These are phyloP conservation scores for Graphium colonna DNA, from an alignment of 2,888 invertebrate genomes.

Conservation along the genomic window DNA sequence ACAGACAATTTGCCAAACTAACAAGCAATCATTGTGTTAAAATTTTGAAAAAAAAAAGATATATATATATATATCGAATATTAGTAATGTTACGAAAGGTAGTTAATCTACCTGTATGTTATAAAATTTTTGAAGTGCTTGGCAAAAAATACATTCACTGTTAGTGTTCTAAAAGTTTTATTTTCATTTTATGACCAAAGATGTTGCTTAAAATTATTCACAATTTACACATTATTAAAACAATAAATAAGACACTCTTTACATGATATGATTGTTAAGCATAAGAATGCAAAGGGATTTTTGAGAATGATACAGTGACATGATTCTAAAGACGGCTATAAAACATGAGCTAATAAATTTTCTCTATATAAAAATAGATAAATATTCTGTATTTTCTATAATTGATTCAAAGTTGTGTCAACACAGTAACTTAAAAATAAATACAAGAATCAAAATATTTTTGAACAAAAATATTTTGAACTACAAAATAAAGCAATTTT, in stretches of 20 bases:
- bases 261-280: constrained; percentile 2
- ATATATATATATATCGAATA: background rate
- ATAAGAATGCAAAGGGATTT: background rate
- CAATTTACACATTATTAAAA: constrained; percentile 9
- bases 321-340: background rate
- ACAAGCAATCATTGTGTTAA: constrained; percentile 14
- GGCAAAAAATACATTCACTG: constrained; percentile 21
- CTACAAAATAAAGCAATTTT: background rate
- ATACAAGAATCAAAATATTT: background rate
- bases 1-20: constrained; percentile 25
- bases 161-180: constrained; percentile 15
- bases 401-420: background rate
- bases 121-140: constrained; percentile 7
- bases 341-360: background rate
- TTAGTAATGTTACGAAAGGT: background rate
- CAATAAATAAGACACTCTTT: constrained; percentile 5
- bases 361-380: background rate
- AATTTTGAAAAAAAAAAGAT: constrained; percentile 7
- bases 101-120: background rate
- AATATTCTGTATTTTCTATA: background rate
- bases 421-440: background rate
- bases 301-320: background rate
- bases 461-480: background rate
- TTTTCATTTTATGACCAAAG: constrained; percentile 15
- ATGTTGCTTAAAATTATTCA: constrained; percentile 16